Conservation (phyloP, 2,113 vertebrate genomes). For the Rousettus leschenaultii region DNA sequence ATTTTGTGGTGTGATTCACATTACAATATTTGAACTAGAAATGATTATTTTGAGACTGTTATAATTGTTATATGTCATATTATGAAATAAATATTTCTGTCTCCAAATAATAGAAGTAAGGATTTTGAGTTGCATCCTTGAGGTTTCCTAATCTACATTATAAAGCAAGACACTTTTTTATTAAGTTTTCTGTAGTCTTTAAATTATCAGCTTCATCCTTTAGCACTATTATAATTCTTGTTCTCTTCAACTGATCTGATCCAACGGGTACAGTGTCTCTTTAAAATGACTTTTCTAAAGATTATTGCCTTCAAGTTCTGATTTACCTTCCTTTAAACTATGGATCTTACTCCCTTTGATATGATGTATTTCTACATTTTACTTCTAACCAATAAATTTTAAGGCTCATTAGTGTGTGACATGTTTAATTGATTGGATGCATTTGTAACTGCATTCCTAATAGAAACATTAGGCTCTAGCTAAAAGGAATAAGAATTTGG, state of each 20-base stretch:
- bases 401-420: constrained; percentile 31
- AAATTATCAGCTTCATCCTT: constrained; percentile 34
- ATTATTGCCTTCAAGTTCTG: constrained; percentile 49
- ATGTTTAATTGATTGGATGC: constrained; percentile 50
- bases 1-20: constrained; percentile 37
- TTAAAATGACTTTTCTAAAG: constrained; percentile 64
- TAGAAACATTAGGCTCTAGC: background rate
- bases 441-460: constrained; percentile 50
- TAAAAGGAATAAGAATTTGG: constrained; percentile 41
- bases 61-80: constrained; percentile 33
- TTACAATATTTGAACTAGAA: background rate
- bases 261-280: constrained; percentile 46
- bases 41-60: constrained; percentile 41
- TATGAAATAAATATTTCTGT: constrained; percentile 10
- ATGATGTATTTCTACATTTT: constrained; percentile 49
- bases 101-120: constrained; percentile 45
- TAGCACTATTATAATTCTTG: constrained; percentile 53
- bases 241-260: constrained; percentile 39
- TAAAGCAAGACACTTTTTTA: constrained; percentile 27
- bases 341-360: constrained; percentile 38
- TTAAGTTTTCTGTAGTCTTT: constrained; percentile 45
- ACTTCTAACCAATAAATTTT: constrained; percentile 54
- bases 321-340: constrained; percentile 58
- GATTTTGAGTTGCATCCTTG: constrained; percentile 5
- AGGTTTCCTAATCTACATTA: constrained; percentile 32